Percentiles rank a stretch among this genome's conserved stretches.
Conservation (phyloP, 1,140 invertebrate genomes). For the Halesus radiatus region DNA sequence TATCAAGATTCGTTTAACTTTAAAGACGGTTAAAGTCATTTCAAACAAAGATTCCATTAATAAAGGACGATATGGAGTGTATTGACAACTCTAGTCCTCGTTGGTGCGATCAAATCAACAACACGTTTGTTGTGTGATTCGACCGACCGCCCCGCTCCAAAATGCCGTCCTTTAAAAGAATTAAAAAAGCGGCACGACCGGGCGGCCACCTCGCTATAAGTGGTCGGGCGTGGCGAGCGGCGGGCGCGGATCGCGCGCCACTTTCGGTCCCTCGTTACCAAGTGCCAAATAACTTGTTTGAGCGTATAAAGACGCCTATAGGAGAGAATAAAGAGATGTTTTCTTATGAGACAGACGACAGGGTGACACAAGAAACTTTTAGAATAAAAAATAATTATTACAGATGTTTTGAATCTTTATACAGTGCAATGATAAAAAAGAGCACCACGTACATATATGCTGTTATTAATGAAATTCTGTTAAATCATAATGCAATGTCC, state of each 20-base stretch:
- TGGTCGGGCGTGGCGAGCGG: not conserved
- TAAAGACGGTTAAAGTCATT: too few relatives aligned
- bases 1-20: too few relatives aligned
- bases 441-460: too few relatives aligned
- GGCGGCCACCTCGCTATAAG: conserved; percentile 1
- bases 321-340: conserved; percentile 15
- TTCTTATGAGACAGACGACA: conserved; percentile 14
- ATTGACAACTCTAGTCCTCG: too few relatives aligned
- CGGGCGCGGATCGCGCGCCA: not conserved
- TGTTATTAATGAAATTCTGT: too few relatives aligned
- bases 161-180: conserved; percentile 16
- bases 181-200: not conserved
- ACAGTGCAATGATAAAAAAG: too few relatives aligned
- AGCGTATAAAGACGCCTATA: conserved; percentile 4
- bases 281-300: conserved; percentile 16
- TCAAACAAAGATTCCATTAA: too few relatives aligned
- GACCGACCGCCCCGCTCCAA: conserved; percentile 11
- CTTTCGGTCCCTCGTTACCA: not conserved
- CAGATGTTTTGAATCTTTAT: too few relatives aligned
- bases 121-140: not conserved
- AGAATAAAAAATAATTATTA: too few relatives aligned
- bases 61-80: too few relatives aligned
- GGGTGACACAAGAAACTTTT: not conserved
- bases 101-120: too few relatives aligned
- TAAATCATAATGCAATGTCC: too few relatives aligned